Evolutionary conservation across 2,888 invertebrate genomes (phyloP), one percentile per base, ranked within the genome.

Genomic region (Apamea crenata): DNA sequence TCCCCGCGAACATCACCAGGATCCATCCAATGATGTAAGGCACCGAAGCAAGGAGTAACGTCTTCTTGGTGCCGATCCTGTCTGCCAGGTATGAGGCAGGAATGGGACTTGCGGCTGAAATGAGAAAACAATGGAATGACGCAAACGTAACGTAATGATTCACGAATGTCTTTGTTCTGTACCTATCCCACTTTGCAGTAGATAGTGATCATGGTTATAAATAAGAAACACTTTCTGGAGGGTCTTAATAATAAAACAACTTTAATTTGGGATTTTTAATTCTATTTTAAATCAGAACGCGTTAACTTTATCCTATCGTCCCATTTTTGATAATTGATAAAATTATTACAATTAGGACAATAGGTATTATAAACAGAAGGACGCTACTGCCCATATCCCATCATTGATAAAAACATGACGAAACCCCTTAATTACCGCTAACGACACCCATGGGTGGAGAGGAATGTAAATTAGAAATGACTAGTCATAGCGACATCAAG

Each of bases 21-120:
- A 98, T 94, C 98, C 98, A 98, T 65, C 98, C 97, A 25, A 97
- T 89, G 85, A 97, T 97, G 89, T 97, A 97, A 0, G 98, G 97
- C 1, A 98, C 91, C 0, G 97, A 96, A 0, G 97, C 97, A 25
- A 97, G 92, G 18, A 98, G 94, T 0, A 98, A 96, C 0, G 97
- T 97, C 86, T 95, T 96, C 93, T 98, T 98, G 10, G 98, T 96
- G 29, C 98, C 98, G 79, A 98, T 96, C 81, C 97, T 95, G 94
- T 98, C 98, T 61, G 97, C 97, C 70, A 98, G 93, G 88, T 97
- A 96, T 0, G 98, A 97, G 0, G 97, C 97, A 7, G 97, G 94
- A n/a, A 98, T 94, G 10, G 97, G 97, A 68, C 98, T 98, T 56
- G 97, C 96, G 66, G 97, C 97, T 90, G 97, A 77, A 96, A 96